phyloP scores from a whole-genome alignment of 2,797 vertebrate species.

The Carcharodon carcharias region DNA sequence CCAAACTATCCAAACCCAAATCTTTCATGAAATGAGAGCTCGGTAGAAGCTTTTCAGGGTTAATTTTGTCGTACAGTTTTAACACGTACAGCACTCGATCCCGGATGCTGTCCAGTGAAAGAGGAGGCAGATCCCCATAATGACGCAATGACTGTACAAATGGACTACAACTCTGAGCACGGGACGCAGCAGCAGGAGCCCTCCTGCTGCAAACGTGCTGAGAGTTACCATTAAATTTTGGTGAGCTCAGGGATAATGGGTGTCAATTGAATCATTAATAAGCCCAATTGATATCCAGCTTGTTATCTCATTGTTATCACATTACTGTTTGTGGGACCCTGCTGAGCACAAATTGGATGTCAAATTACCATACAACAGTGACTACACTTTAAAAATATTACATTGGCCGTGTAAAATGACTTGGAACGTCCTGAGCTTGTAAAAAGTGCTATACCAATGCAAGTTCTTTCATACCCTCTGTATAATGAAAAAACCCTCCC shows the following conservation, averaged over 20 bases:
- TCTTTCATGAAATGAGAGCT: constrained; percentile 92
- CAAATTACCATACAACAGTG: neutral
- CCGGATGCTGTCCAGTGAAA: constrained; percentile 69
- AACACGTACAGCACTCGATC: constrained; percentile 81
- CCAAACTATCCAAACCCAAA: constrained; percentile 89
- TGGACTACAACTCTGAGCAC: constrained; percentile 46
- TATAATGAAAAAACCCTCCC: neutral
- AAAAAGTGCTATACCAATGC: neutral
- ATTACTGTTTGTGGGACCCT: neutral
- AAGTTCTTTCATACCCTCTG: neutral
- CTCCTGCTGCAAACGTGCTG: neutral
- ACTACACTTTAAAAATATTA: neutral
- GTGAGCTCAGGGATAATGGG: too few species aligned
- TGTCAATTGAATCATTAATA: too few species aligned
- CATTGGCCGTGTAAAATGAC: neutral
- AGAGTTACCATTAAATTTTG: too few species aligned
- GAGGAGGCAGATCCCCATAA: constrained; percentile 68
- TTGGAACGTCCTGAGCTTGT: neutral
- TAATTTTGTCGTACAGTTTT: constrained; percentile 86
- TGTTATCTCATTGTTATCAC: neutral
- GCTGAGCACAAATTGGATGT: neutral
- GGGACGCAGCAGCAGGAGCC: neutral
- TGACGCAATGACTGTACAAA: constrained; percentile 57
- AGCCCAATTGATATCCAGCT: neutral
- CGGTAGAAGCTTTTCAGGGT: constrained; percentile 76